These are phyloP conservation scores for Solea senegalensis DNA, from an alignment of 2,113 vertebrate genomes.

Conservation along the genomic window DNA sequence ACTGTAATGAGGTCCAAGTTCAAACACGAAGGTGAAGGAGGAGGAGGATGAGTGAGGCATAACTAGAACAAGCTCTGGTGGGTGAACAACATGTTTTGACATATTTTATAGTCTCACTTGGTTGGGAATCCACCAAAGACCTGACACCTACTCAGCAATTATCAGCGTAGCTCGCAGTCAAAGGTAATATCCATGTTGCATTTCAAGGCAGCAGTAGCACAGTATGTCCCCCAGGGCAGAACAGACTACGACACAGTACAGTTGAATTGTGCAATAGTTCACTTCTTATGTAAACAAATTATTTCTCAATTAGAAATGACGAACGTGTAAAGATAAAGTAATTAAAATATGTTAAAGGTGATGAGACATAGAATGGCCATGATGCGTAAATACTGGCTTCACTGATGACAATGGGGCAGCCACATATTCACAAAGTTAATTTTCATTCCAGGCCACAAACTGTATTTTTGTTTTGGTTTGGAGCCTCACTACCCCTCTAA, in stretches of 20 bases:
- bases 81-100: constrained; percentile 70
- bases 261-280: background rate
- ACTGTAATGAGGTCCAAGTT: constrained; percentile 57
- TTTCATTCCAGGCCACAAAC: too few relatives aligned
- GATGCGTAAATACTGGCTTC: too few relatives aligned
- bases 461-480: too few relatives aligned
- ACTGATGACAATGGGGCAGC: too few relatives aligned
- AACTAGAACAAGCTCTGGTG: constrained; percentile 31
- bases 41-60: constrained; percentile 31
- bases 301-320: background rate
- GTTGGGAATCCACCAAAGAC: constrained; percentile 61
- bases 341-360: too few relatives aligned
- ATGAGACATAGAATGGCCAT: too few relatives aligned
- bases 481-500: too few relatives aligned
- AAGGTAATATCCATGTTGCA: constrained; percentile 63
- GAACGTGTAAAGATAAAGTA: too few relatives aligned
- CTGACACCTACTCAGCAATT: constrained; percentile 69
- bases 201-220: constrained; percentile 34
- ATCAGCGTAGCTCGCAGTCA: constrained; percentile 50
- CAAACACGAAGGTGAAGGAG: constrained; percentile 37
- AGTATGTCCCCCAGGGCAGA: constrained; percentile 33
- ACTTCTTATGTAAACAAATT: background rate
- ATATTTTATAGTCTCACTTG: constrained; percentile 61
- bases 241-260: background rate
- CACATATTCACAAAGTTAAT: too few relatives aligned